Evolutionary conservation across 1,140 invertebrate genomes (phyloP), one percentile per base, ranked within the genome.

Genomic region (Aethina tumida): DNA sequence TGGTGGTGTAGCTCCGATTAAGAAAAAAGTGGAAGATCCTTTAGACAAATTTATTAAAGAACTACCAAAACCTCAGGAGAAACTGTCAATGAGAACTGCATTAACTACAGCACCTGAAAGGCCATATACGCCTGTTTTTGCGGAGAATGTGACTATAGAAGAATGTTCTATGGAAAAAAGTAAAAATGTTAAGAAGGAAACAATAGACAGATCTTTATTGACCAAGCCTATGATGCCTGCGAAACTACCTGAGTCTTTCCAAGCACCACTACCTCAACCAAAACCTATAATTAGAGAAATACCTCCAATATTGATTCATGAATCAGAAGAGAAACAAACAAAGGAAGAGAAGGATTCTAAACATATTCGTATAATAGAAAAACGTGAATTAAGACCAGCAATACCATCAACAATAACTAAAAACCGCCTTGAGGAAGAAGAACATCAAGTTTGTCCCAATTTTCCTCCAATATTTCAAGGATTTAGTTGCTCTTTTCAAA

Each of bases 91-190:
- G 39, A 53, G 53, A 42, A 55, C 63, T 27, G 69, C 70, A 22
- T 49, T 70, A 35, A 62, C 60, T 32, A 68, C 65, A n/a, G 68
- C 68, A 24, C 56, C 69, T 5, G 58, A 60, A 9, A 45, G 56
- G 26, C 45, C 59, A 1, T 61, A 52, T 42, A 53, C 56, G 5
- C 54, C 56, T 18, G 33, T 56, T 3, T 25, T 45, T n/a, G 17
- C 22, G 8, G 51, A 54, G 27, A 8, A 29, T 20, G 36, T 7
- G 22, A 28, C 20, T 21, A n/a, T 9, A 8, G 13, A n/a, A 5
- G 7, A 48, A 39, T 28, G 31, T 30, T 18, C 14, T 16, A 14
- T 19, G 9, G 21, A 8, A 21, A 19, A 38, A 26, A 28, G 20
- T 16, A 12, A 38, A 40, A 34, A 43, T 14, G 13, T 8, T 21